Conservation (phyloP, 2,888 invertebrate genomes). For the Clitarchus hookeri region DNA sequence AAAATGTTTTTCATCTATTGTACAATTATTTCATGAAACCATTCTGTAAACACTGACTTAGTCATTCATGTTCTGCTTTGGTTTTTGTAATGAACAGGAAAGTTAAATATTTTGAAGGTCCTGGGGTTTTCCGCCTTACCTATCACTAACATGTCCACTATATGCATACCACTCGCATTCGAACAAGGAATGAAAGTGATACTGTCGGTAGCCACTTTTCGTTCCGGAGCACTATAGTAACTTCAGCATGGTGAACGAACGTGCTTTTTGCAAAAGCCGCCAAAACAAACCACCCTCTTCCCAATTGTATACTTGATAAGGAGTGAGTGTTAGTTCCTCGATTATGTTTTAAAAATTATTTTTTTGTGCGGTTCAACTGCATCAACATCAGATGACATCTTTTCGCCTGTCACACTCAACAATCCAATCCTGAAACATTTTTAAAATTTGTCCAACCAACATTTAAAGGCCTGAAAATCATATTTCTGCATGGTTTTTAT, state of each 20-base stretch:
- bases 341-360: slow-evolving; percentile 29
- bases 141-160: slow-evolving; percentile 39
- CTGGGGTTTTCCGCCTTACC: too few relatives aligned
- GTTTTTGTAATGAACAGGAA: slow-evolving; percentile 45
- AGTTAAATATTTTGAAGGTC: slow-evolving; percentile 38
- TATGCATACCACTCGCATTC: slow-evolving; percentile 48
- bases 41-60: neutral
- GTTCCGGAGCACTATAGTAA: slow-evolving; percentile 44
- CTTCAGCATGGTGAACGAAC: slow-evolving; percentile 45
- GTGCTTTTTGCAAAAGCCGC: slow-evolving; percentile 38
- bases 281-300: slow-evolving; percentile 32
- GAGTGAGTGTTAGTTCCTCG: slow-evolving; percentile 17
- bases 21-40: neutral
- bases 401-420: too few relatives aligned
- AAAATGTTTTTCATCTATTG: too few relatives aligned
- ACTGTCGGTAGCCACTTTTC: slow-evolving; percentile 44
- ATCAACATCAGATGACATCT: slow-evolving; percentile 32
- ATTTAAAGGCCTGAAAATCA: neutral
- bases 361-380: slow-evolving; percentile 31
- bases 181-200: slow-evolving; percentile 48
- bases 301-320: slow-evolving; percentile 27
- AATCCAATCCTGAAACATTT: neutral
- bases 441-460: neutral
- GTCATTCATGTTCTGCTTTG: slow-evolving; percentile 2
- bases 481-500: neutral